Evolutionary conservation across 1,140 invertebrate species (phyloP).

Genomic region (Dinoponera quadriceps): DNA sequence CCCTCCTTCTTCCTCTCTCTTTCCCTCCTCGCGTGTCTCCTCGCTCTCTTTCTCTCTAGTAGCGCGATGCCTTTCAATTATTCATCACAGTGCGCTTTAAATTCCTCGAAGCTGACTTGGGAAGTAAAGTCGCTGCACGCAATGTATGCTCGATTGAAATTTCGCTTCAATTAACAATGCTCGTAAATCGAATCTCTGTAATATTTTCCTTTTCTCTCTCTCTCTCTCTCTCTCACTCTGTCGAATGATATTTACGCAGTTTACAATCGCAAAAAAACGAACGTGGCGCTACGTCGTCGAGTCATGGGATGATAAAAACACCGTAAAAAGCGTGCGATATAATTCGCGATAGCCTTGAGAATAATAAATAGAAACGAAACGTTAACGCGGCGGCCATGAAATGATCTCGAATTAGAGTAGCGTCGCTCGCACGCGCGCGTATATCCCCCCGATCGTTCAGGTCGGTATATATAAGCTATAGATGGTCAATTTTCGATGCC

Average conservation of each 20-base stretch:
- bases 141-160: too few relatives aligned
- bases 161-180: too few relatives aligned
- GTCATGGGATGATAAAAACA: not conserved
- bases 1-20: not conserved
- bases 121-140: not conserved
- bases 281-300: too few relatives aligned
- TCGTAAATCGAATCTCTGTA: too few relatives aligned
- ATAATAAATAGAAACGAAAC: constrained; percentile 59
- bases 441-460: constrained; percentile 26
- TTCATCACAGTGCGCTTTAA: constrained; percentile 33
- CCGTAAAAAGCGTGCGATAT: constrained; percentile 10
- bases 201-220: too few relatives aligned
- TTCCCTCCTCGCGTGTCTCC: not conserved
- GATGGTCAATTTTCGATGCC: constrained; percentile 30
- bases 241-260: not conserved
- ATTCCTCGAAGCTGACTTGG: constrained; percentile 41
- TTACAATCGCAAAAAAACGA: too few relatives aligned
- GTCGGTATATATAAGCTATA: not conserved
- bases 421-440: not conserved
- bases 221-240: not conserved
- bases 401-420: constrained; percentile 58
- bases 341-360: constrained; percentile 40
- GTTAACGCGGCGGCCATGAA: constrained; percentile 56
- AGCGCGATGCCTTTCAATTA: constrained; percentile 50
- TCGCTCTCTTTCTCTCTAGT: constrained; percentile 9